Base-by-base conservation (phyloP, 2,888 invertebrate genomes). In the Erpobdella octoculata region DNA sequence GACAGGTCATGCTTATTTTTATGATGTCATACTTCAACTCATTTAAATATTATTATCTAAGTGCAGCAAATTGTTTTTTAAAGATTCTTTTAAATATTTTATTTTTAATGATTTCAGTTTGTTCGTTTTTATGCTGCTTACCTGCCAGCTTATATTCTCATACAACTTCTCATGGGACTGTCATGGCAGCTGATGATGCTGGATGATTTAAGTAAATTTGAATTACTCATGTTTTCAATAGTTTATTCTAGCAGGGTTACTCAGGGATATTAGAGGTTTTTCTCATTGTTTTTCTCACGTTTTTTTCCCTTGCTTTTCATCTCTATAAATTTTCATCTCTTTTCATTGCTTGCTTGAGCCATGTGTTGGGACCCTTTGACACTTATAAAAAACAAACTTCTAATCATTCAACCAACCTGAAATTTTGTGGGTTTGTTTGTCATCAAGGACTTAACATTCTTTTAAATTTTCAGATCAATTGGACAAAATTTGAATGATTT, bases 71-170 rank as follows among this genome's bases (percentile, higher is more conserved):
- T 25, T 2, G 25, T 2, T n/a, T 38, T 21, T 38, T 2, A 33
- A 5, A 1, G 25, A 48, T 31, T 9, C 33, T 18, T 68, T 1
- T 3, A 31, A 33, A 3, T 8, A 18, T 21, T 31, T 6, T 25
- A 65, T 33, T 71, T 41, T 1, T 65, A 28, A 15, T 21, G 28
- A 41, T 71, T 12, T 31, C 38, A 8, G 21, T 62, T 62, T 28
- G 62, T 62, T 62, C 35, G 62, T 9, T 62, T 62, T 28, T 62
- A 33, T 62, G 31, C 33, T 0, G 85, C 88, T 1, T 84, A 88
- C 75, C 78, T 91, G 8, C 84, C 89, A 0, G 87, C 89, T 0
- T 89, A 90, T 80, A 80, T 89, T 70, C 77, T 79, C n/a, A 77
- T 77, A 21, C 76, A 78, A 8, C 35, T 80, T 18, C 73, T 80